A percentile compares a stretch with the other conserved stretches of the same genome.
These are phyloP conservation scores for Dermatemys mawii DNA, from an alignment of 2,113 vertebrate species.

Conservation along the genomic window DNA sequence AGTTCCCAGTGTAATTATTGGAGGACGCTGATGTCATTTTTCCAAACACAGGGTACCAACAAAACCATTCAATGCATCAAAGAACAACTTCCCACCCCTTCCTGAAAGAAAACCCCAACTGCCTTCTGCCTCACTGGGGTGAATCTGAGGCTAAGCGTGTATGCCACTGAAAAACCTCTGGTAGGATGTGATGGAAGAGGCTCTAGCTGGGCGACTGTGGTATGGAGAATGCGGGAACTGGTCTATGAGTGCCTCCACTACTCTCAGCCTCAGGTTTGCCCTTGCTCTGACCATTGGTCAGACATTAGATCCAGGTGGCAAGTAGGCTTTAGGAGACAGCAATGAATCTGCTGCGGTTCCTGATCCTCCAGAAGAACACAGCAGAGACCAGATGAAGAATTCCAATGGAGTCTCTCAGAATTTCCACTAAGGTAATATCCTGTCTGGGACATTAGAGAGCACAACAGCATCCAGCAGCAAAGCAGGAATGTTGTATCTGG, in stretches of 20 bases:
- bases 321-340: rapidly evolving
- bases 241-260: not conserved
- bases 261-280: not conserved
- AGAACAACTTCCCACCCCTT: not conserved
- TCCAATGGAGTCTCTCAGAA: not conserved
- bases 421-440: not conserved
- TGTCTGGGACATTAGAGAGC: not conserved
- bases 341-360: not conserved
- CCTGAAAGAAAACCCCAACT: not conserved
- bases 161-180: not conserved
- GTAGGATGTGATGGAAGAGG: not conserved
- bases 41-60: not conserved
- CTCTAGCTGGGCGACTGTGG: not conserved
- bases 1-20: rapidly evolving
- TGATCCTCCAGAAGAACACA: not conserved
- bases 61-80: not conserved
- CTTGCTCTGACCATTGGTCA: not conserved
- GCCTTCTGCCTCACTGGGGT: not conserved
- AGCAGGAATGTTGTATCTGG: not conserved
- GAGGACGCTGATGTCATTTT: not conserved
- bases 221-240: not conserved
- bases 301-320: rapidly evolving
- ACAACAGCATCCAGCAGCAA: not conserved
- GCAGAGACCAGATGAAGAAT: not conserved
- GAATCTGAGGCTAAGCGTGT: not conserved